Conservation (phyloP, 2,797 vertebrate genomes). For the Alexandromys oeconomus region DNA sequence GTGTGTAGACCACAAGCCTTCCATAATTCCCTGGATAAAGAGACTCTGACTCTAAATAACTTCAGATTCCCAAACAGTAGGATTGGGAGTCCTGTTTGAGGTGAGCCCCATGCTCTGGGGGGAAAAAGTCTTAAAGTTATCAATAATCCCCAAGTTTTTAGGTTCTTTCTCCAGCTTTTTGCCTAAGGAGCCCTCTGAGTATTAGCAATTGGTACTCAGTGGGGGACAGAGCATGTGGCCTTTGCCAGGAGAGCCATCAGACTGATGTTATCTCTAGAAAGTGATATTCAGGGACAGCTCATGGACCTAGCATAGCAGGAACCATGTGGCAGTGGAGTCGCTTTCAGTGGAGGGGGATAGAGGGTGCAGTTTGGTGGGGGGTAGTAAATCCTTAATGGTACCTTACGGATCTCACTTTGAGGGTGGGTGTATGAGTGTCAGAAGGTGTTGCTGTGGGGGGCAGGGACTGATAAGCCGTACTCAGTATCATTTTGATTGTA, state of each 20-base stretch:
- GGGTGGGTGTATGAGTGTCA: too few relatives aligned
- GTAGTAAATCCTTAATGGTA: neutral
- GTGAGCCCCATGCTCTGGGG: neutral
- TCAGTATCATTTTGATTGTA: neutral
- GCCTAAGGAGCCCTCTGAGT: neutral
- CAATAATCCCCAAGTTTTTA: neutral
- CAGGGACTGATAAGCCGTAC: neutral
- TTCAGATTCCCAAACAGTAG: neutral
- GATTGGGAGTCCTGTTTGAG: neutral
- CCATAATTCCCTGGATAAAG: neutral
- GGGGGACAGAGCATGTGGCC: neutral
- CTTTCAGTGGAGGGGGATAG: neutral
- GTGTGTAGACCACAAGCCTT: neutral
- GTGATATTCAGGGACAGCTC: neutral
- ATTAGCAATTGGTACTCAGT: neutral
- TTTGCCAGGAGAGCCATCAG: neutral
- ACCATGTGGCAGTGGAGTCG: neutral
- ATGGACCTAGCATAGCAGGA: neutral
- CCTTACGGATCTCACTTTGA: neutral
- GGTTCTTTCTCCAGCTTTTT: neutral
- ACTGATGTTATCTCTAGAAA: neutral
- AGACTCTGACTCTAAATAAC: neutral
- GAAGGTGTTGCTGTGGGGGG: accelerated
- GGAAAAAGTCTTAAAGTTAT: neutral
- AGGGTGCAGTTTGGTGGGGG: neutral